phyloP scores from a whole-genome alignment of 1,140 invertebrate genomes.

The Akabosia matsudoensis region DNA sequence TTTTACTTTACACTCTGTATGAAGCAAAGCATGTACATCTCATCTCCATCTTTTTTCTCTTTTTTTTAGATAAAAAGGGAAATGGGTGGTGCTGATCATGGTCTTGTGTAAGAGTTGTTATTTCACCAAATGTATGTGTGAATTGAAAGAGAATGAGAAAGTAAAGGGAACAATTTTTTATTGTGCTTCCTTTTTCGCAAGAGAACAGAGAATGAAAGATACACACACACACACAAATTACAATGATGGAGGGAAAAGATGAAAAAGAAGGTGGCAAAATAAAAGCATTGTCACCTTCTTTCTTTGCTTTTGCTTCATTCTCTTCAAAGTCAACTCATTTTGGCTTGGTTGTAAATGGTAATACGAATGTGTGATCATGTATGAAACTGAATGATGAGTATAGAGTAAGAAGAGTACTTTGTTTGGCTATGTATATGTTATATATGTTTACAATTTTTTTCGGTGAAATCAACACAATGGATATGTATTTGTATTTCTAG shows the following conservation, averaged over 20 bases:
- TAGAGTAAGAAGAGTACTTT: neutral
- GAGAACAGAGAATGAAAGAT: neutral
- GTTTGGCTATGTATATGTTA: neutral
- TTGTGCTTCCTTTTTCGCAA: slow-evolving; percentile 6
- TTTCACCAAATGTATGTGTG: slow-evolving; percentile 26
- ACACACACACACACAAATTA: neutral
- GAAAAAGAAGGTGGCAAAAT: neutral
- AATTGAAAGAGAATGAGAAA: slow-evolving; percentile 44
- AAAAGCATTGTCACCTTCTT: slow-evolving; percentile 23
- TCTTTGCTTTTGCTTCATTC: slow-evolving; percentile 10
- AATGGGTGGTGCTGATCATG: neutral
- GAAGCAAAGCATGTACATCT: neutral
- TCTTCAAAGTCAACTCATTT: slow-evolving; percentile 23
- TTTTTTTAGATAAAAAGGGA: neutral
- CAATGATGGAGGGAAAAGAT: neutral
- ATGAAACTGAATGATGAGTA: neutral
- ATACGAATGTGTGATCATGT: no score
- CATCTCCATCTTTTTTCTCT: neutral
- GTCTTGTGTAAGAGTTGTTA: neutral
- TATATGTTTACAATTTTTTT: neutral
- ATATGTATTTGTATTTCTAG: no score
- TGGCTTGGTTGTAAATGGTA: slow-evolving; percentile 4
- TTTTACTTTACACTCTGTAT: neutral
- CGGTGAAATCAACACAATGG: no score
- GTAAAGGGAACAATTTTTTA: slow-evolving; percentile 27